Evolutionary conservation across 2,888 invertebrate genomes (phyloP).

Genomic region (Drosophila infuscata): DNA sequence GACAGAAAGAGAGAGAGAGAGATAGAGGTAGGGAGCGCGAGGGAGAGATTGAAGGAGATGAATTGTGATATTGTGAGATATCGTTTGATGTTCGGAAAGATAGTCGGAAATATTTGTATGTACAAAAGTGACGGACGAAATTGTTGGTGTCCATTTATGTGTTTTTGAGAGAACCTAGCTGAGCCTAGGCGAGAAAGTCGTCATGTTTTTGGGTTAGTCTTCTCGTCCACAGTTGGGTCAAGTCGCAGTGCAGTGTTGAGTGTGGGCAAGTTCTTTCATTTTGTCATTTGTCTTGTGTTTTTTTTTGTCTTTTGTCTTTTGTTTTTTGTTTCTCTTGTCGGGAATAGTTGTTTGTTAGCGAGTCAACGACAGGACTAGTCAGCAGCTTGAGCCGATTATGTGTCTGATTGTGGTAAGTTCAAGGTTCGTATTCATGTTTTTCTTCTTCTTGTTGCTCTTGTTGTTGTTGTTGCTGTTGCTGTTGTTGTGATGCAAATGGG

Average conservation of each 20-base stretch:
- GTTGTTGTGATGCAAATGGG: slow-evolving; percentile 5
- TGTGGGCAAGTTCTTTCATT: slow-evolving; percentile 31
- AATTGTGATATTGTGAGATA: background rate
- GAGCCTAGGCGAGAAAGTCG: slow-evolving; percentile 40
- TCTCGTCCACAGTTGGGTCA: slow-evolving; percentile 50
- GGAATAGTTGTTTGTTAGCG: slow-evolving; percentile 48
- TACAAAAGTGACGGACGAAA: slow-evolving; percentile 75
- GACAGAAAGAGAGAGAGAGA: slow-evolving; percentile 18
- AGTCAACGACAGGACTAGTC: slow-evolving; percentile 82
- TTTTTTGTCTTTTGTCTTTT: background rate
- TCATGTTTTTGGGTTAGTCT: slow-evolving; percentile 34
- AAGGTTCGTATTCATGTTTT: slow-evolving; percentile 44
- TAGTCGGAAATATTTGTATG: slow-evolving; percentile 64
- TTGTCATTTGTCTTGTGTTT: background rate
- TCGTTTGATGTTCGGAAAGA: slow-evolving; percentile 22
- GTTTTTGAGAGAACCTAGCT: slow-evolving; percentile 23
- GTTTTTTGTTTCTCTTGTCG: slow-evolving; percentile 11
- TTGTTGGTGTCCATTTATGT: slow-evolving; percentile 35
- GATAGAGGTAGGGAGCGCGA: slow-evolving; percentile 10
- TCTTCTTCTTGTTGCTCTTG: slow-evolving; percentile 24
- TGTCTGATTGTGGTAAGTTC: slow-evolving; percentile 53
- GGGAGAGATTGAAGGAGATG: slow-evolving; percentile 22
- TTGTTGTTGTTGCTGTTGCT: slow-evolving; percentile 25
- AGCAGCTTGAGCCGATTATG: slow-evolving; percentile 75
- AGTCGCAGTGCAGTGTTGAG: slow-evolving; percentile 39